These are phyloP conservation scores for Drosophila suboccidentalis DNA, from an alignment of 2,888 invertebrate genomes.

Conservation along the genomic window DNA sequence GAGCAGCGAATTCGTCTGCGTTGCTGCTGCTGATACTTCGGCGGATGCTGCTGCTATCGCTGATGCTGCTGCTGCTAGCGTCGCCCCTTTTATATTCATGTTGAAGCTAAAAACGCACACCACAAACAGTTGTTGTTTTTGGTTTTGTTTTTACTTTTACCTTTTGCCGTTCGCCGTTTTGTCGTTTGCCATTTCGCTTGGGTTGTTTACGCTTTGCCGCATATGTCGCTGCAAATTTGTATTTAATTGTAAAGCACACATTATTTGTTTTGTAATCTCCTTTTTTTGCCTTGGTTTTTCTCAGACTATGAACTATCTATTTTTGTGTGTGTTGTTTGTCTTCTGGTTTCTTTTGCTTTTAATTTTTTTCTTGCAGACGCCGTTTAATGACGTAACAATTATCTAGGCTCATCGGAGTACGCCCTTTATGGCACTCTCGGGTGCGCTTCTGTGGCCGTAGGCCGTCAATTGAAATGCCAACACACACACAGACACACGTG, in stretches of 20 bases:
- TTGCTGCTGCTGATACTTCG: conserved; percentile 4
- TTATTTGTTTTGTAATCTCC: conserved; percentile 35
- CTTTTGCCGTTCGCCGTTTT: conserved; percentile 28
- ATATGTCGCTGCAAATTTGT: conserved; percentile 75
- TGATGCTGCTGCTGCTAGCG: conserved; percentile 31
- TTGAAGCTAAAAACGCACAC: conserved; percentile 30
- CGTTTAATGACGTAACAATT: conserved; percentile 81
- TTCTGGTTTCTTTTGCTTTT: conserved; percentile 16
- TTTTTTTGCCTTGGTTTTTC: neutral
- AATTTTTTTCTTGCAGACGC: conserved; percentile 45
- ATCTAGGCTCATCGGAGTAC: conserved; percentile 65
- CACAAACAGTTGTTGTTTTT: conserved; percentile 37
- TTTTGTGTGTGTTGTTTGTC: conserved; percentile 40
- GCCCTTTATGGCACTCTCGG: conserved; percentile 75
- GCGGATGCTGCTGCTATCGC: conserved; percentile 9
- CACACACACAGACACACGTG: conserved; percentile 23
- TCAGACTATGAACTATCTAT: conserved; percentile 27
- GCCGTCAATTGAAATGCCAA: conserved; percentile 73
- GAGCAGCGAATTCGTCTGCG: conserved; percentile 25
- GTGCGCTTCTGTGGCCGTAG: conserved; percentile 67
- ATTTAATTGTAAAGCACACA: conserved; percentile 67
- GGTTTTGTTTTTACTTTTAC: conserved; percentile 37
- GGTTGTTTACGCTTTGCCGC: conserved; percentile 78
- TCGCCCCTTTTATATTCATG: conserved; percentile 57
- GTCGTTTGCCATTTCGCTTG: conserved; percentile 38